phyloP scores from a whole-genome alignment of 2,888 invertebrate species.

The Synanthedon vespiformis region DNA sequence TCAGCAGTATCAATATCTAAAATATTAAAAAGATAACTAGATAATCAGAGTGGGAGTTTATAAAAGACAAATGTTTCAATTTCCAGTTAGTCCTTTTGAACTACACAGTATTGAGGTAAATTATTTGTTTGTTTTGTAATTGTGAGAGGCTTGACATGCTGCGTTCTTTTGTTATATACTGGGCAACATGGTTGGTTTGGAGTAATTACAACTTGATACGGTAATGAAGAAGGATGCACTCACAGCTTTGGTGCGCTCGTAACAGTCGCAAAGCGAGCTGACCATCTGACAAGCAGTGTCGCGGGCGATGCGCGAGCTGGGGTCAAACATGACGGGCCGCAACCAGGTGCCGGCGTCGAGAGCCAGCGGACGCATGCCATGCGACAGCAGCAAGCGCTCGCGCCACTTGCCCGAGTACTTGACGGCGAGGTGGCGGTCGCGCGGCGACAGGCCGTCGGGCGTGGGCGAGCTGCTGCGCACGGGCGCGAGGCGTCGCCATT shows the following conservation, averaged over 20 bases:
- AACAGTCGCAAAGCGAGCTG: constrained; percentile 80
- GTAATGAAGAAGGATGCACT: constrained; percentile 11
- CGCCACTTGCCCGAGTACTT: constrained; percentile 57
- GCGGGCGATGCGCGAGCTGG: constrained; percentile 88
- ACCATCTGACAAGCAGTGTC: constrained; percentile 91
- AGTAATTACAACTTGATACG: no score
- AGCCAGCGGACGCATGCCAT: constrained; percentile 70
- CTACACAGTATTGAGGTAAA: no score
- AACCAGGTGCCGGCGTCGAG: constrained; percentile 85
- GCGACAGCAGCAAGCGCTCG: constrained; percentile 51
- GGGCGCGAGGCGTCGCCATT: constrained; percentile 47
- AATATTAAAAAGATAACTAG: constrained; percentile 4
- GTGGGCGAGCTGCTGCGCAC: constrained; percentile 11
- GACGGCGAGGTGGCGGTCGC: constrained; percentile 43
- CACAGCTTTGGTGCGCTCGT: constrained; percentile 61
- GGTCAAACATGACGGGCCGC: constrained; percentile 91
- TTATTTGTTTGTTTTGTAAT: no score
- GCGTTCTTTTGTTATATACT: no score
- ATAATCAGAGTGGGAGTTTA: no score
- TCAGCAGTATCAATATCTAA: constrained; percentile 85
- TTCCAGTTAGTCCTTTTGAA: no score
- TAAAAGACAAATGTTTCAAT: no score
- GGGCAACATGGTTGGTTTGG: no score
- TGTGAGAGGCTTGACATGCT: no score
- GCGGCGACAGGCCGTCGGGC: constrained; percentile 19